Percentiles rank a stretch among this genome's conserved stretches.
Conservation (phyloP, 1,140 invertebrate species). For the Platorchestia sp. region DNA sequence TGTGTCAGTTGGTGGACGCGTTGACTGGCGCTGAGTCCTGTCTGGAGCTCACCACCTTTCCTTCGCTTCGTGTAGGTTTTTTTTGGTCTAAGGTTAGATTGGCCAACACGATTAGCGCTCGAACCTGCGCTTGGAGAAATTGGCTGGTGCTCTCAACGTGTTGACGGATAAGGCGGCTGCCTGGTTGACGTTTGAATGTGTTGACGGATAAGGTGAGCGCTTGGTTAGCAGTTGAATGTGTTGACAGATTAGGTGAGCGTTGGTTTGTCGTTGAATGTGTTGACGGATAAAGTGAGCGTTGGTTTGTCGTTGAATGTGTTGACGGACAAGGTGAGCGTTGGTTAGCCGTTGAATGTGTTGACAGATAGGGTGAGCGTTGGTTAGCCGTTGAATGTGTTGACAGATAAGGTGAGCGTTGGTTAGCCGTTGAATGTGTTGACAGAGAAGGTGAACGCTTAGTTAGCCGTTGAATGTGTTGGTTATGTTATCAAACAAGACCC, state of each 20-base stretch:
- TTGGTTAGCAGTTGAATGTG: not conserved
- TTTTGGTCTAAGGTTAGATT: constrained; percentile 39
- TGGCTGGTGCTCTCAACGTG: constrained; percentile 9
- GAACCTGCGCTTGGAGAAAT: not conserved
- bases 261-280: too few relatives aligned
- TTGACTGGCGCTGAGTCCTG: not conserved
- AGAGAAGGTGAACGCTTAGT: not conserved
- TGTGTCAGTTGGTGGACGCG: not conserved
- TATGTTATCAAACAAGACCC: not conserved
- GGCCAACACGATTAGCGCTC: not conserved
- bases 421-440: not conserved
- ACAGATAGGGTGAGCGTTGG: too few relatives aligned
- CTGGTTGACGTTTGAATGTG: constrained; percentile 25
- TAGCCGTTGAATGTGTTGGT: not conserved
- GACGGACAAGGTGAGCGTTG: too few relatives aligned
- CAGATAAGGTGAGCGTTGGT: too few relatives aligned
- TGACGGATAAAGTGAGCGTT: too few relatives aligned
- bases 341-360: too few relatives aligned
- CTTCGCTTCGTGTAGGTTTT: not conserved
- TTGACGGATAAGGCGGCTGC: not conserved
- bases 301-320: too few relatives aligned
- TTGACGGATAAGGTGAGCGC: not conserved
- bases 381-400: too few relatives aligned
- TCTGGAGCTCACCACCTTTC: not conserved
- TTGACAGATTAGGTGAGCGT: not conserved